Evolutionary conservation across 2,888 invertebrate species (phyloP).

Genomic region (Heliconius hortense): DNA sequence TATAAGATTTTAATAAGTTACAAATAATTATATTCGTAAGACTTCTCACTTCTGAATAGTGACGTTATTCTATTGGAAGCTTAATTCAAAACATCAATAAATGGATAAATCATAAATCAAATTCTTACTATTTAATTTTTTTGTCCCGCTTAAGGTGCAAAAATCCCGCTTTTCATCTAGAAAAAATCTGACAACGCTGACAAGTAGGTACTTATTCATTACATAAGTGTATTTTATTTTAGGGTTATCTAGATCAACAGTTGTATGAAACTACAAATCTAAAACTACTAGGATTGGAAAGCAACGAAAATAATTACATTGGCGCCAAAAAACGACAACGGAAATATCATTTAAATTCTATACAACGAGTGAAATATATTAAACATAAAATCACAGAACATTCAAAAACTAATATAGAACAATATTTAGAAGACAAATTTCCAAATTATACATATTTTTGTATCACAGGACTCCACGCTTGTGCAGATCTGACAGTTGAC

Average conservation of each 20-base stretch:
- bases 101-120: too few relatives aligned
- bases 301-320: conserved; percentile 78
- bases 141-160: too few relatives aligned
- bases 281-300: conserved; percentile 86
- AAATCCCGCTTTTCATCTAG: too few relatives aligned
- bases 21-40: too few relatives aligned
- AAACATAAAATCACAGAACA: conserved; percentile 79
- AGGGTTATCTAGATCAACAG: conserved; percentile 89
- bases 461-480: conserved; percentile 86
- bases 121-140: too few relatives aligned
- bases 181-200: too few relatives aligned
- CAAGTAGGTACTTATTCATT: too few relatives aligned
- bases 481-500: conserved; percentile 87
- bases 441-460: conserved; percentile 59
- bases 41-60: too few relatives aligned
- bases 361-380: conserved; percentile 80
- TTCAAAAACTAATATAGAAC: conserved; percentile 72
- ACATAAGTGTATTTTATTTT: conserved; percentile 47
- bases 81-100: too few relatives aligned
- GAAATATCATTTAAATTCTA: conserved; percentile 77
- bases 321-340: conserved; percentile 82
- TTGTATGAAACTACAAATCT: conserved; percentile 81
- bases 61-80: too few relatives aligned
- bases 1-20: too few relatives aligned
- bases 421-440: conserved; percentile 65